Conservation (phyloP, 2,888 invertebrate species). For the Lissonota sp. region DNA sequence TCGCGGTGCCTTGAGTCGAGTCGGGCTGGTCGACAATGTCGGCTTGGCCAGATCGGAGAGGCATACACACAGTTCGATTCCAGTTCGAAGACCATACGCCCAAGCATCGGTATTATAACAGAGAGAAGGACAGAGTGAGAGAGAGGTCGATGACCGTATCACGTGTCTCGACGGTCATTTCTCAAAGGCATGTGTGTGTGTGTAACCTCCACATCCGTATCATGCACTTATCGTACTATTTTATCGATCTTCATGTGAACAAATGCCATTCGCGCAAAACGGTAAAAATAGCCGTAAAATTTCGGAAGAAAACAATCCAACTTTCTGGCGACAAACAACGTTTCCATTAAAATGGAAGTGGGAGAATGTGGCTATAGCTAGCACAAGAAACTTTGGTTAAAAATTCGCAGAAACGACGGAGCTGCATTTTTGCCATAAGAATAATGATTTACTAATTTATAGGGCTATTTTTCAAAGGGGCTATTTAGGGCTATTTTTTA, state of each 20-base stretch:
- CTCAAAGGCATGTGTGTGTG: constrained; percentile 42
- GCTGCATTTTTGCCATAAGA: too few species aligned
- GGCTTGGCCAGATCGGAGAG: constrained; percentile 33
- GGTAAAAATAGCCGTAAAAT: neutral
- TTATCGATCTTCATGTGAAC: constrained; percentile 28
- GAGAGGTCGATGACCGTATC: constrained; percentile 60
- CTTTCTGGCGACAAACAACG: too few species aligned
- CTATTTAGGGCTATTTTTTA: too few species aligned
- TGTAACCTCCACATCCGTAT: constrained; percentile 8
- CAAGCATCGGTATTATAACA: constrained; percentile 52
- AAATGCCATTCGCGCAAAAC: constrained; percentile 10
- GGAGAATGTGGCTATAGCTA: too few species aligned
- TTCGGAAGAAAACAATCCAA: neutral
- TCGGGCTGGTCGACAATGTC: constrained; percentile 40
- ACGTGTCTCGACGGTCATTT: constrained; percentile 51
- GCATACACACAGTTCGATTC: constrained; percentile 57
- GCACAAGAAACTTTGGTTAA: too few species aligned
- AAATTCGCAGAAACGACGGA: too few species aligned
- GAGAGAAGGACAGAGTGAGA: constrained; percentile 1
- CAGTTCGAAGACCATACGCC: constrained; percentile 58
- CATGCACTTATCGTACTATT: constrained; percentile 15
- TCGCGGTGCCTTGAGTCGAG: constrained; percentile 47
- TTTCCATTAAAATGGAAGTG: too few species aligned
- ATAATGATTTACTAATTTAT: too few species aligned
- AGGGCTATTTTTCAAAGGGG: too few species aligned